phyloP scores from a whole-genome alignment of 2,888 invertebrate genomes.

The Protodeltote pygarga region DNA sequence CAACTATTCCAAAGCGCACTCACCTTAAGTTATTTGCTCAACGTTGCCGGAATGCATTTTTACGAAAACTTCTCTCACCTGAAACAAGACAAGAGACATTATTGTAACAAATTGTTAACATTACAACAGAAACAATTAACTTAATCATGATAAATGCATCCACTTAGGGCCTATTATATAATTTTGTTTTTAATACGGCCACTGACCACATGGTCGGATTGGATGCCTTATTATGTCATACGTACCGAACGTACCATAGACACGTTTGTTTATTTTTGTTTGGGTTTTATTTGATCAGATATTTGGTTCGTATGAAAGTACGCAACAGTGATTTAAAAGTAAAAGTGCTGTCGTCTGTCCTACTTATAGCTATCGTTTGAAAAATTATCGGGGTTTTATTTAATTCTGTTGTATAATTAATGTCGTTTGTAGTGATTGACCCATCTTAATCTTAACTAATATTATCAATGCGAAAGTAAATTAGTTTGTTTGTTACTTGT shows the following conservation, averaged over 20 bases:
- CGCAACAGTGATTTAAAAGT: conserved; percentile 22
- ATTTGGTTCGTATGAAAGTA: conserved; percentile 13
- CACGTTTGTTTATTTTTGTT: conserved; percentile 24
- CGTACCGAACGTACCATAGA: conserved; percentile 8
- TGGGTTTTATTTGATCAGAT: conserved; percentile 19
- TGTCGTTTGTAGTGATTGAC: too few relatives aligned
- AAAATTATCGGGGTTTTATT: too few relatives aligned
- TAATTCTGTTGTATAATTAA: too few relatives aligned
- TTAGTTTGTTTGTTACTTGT: too few relatives aligned
- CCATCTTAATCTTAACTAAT: too few relatives aligned
- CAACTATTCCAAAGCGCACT: conserved; percentile 6
- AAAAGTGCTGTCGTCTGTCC: conserved; percentile 23
- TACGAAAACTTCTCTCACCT: conserved; percentile 75
- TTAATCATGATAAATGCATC: conserved; percentile 46
- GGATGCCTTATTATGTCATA: conserved; percentile 28
- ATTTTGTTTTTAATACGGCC: conserved; percentile 32
- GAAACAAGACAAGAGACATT: conserved; percentile 66
- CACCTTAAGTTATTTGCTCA: conserved; percentile 78
- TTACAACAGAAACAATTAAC: conserved; percentile 46
- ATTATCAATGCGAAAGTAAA: too few relatives aligned
- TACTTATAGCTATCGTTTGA: too few relatives aligned
- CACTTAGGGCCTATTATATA: conserved; percentile 40
- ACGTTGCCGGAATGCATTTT: conserved; percentile 72
- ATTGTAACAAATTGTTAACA: conserved; percentile 42
- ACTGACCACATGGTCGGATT: conserved; percentile 20